Percentiles rank a stretch among this genome's conserved stretches.
These are phyloP conservation scores for Struthio camelus DNA, from an alignment of 2,113 vertebrate species.

Conservation along the genomic window DNA sequence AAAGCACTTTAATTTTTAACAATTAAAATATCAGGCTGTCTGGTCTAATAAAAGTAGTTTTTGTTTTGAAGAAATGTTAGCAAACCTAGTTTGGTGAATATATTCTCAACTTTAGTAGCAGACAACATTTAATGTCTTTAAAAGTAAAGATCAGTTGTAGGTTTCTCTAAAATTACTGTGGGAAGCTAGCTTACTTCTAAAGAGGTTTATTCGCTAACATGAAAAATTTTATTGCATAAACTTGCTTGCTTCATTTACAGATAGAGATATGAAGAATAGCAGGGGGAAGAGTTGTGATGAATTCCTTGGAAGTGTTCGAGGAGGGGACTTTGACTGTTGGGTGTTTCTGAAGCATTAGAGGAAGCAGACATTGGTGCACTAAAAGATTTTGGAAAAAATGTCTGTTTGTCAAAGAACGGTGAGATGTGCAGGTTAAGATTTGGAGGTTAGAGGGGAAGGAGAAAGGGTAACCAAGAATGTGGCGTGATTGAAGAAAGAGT, in stretches of 20 bases:
- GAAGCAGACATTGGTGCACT: neutral
- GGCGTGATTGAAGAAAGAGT: neutral
- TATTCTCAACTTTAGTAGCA: neutral
- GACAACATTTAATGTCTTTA: neutral
- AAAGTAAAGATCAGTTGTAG: neutral
- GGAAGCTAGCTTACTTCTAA: slow-evolving; percentile 6
- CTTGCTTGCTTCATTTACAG: neutral
- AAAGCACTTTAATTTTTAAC: neutral
- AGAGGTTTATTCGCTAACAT: slow-evolving; percentile 7
- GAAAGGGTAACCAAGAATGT: neutral
- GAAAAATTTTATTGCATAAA: neutral
- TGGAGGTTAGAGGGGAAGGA: neutral
- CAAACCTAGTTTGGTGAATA: neutral
- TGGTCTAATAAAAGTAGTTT: slow-evolving; percentile 16
- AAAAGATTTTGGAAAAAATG: neutral
- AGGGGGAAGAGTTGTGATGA: neutral
- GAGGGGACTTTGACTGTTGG: neutral
- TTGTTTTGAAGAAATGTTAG: slow-evolving; percentile 22
- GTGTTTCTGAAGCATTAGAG: neutral
- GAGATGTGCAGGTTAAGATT: neutral
- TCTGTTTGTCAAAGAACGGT: neutral
- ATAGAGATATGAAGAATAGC: neutral
- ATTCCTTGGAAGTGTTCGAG: neutral
- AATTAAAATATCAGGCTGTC: slow-evolving; percentile 36
- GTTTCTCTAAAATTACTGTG: neutral